A percentile compares a stretch with the other conserved stretches of the same genome.
Conservation (phyloP, 2,113 vertebrate species). For the Burhinus oedicnemus region DNA sequence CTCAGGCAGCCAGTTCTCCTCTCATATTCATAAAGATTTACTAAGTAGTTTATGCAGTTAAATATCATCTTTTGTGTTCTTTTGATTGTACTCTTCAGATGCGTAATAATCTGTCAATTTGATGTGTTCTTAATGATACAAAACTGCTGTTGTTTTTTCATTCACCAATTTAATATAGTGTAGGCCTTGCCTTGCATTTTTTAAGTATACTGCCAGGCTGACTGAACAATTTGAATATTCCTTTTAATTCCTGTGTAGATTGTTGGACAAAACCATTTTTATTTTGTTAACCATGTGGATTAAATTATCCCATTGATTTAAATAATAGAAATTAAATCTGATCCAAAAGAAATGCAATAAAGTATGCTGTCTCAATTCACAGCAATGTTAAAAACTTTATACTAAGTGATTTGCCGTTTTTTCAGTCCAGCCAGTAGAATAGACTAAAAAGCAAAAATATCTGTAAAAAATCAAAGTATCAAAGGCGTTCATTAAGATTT, state of each 20-base stretch:
- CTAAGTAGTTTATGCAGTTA: neutral
- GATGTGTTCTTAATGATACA: neutral
- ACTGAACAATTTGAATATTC: neutral
- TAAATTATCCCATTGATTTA: neutral
- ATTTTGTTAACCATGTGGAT: neutral
- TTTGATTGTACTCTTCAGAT: neutral
- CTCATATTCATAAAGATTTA: neutral
- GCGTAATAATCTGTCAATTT: neutral
- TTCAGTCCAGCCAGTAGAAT: neutral
- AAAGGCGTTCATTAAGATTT: neutral
- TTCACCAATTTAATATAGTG: neutral
- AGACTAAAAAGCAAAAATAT: neutral
- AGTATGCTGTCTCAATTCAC: neutral
- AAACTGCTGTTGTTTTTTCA: neutral
- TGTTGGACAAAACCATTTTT: neutral
- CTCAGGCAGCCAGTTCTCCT: neutral
- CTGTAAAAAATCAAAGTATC: neutral
- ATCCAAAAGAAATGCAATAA: neutral
- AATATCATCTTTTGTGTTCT: neutral
- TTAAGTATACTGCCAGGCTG: neutral
- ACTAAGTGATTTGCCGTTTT: neutral
- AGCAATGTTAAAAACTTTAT: neutral
- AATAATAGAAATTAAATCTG: neutral
- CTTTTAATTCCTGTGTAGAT: neutral
- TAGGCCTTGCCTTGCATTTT: neutral